These are phyloP conservation scores for Neodon shergylaensis DNA, from an alignment of 2,113 vertebrate genomes.

Conservation along the genomic window DNA sequence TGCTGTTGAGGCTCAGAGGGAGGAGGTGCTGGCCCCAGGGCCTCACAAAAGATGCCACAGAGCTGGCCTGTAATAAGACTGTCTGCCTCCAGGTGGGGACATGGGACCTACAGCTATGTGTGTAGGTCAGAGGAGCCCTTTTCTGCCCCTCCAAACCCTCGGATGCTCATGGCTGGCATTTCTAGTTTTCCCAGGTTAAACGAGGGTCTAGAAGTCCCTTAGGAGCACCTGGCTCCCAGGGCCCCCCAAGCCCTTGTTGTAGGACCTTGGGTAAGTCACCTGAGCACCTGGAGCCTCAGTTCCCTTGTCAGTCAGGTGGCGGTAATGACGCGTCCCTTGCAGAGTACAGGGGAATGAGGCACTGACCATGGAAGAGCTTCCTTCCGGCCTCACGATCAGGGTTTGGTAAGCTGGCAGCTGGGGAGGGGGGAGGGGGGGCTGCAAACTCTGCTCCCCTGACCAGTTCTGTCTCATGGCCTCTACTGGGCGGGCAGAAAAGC, in stretches of 20 bases:
- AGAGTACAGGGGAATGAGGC: background rate
- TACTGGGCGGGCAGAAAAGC: background rate
- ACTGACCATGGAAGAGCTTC: accelerated
- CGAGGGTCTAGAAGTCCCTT: background rate
- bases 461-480: background rate
- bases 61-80: background rate
- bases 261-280: background rate
- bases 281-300: background rate
- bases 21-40: background rate
- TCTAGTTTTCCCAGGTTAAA: background rate
- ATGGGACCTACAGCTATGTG: background rate
- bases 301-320: background rate
- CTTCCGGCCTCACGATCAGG: accelerated
- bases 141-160: background rate
- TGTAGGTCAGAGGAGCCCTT: background rate
- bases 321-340: accelerated
- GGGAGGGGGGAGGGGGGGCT: accelerated
- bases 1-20: background rate
- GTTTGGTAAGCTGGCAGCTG: background rate
- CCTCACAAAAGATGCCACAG: background rate
- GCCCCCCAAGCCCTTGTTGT: background rate
- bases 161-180: accelerated
- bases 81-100: background rate
- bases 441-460: background rate
- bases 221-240: background rate